Percentiles rank a stretch among this genome's conserved stretches.
These are phyloP conservation scores for Leuciscus idus DNA, from an alignment of 2,113 vertebrate species.

Conservation along the genomic window DNA sequence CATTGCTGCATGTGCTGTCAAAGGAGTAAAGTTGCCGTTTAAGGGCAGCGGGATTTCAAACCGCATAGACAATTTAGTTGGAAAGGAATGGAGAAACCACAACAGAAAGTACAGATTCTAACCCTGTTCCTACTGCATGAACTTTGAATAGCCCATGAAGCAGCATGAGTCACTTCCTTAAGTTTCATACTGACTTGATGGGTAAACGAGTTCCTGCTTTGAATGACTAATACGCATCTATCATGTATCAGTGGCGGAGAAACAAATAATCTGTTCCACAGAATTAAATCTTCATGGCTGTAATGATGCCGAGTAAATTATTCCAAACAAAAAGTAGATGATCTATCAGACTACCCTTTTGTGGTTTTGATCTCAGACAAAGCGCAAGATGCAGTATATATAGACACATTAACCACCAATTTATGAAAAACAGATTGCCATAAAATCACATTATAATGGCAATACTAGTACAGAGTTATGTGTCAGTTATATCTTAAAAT, in stretches of 20 bases:
- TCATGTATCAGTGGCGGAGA: constrained; percentile 39
- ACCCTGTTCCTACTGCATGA: constrained; percentile 16
- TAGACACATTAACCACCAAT: background rate
- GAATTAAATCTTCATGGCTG: constrained; percentile 46
- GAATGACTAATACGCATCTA: constrained; percentile 51
- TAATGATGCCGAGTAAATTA: constrained; percentile 45
- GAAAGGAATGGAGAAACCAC: constrained; percentile 6
- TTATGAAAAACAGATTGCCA: background rate
- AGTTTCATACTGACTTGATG: constrained; percentile 47
- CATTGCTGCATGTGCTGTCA: constrained; percentile 67
- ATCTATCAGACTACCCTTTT: constrained; percentile 35
- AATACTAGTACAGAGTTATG: background rate
- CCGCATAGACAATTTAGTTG: constrained; percentile 31
- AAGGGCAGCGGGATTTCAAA: constrained; percentile 40
- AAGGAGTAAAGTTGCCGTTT: constrained; percentile 62
- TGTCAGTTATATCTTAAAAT: background rate
- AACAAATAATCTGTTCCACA: constrained; percentile 45
- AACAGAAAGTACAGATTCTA: constrained; percentile 25
- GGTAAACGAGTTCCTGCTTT: constrained; percentile 47
- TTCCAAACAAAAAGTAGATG: constrained; percentile 21
- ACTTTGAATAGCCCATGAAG: constrained; percentile 45
- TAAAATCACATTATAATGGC: background rate
- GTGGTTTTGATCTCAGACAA: background rate
- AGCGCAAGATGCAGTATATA: background rate
- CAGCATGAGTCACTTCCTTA: constrained; percentile 56